These are phyloP conservation scores for Leuciscus idus DNA, from an alignment of 2,113 vertebrate genomes.

Conservation along the genomic window DNA sequence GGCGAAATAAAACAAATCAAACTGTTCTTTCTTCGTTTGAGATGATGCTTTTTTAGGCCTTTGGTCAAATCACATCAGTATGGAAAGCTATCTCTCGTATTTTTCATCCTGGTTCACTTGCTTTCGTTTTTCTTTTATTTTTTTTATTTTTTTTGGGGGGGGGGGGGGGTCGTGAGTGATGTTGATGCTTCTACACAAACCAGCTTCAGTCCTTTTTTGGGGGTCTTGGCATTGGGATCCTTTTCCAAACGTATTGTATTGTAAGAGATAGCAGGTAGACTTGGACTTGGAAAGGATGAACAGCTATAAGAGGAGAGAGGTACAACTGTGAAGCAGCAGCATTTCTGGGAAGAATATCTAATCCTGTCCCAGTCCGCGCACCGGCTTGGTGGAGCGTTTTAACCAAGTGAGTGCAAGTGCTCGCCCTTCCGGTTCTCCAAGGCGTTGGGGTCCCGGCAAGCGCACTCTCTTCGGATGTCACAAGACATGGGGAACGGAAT, in stretches of 20 bases:
- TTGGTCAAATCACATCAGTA: conserved; percentile 17
- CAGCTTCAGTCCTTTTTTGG: conserved; percentile 2
- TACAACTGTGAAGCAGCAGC: conserved; percentile 83
- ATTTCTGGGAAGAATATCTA: conserved; percentile 79
- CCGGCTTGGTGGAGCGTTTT: conserved; percentile 73
- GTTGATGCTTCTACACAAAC: not conserved
- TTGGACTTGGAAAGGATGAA: conserved; percentile 82
- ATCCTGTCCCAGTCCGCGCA: conserved; percentile 71
- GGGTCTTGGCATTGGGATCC: conserved; percentile 45
- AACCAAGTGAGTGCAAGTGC: conserved; percentile 83
- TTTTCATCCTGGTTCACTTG: conserved; percentile 73
- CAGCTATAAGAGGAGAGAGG: conserved; percentile 76
- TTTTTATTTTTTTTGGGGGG: conserved; percentile 31
- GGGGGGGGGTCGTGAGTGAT: not conserved
- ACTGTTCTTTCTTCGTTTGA: not conserved
- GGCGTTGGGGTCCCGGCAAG: conserved; percentile 91
- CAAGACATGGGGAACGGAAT: conserved; percentile 96
- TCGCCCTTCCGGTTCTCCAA: conserved; percentile 87
- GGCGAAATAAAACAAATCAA: not conserved
- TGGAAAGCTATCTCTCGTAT: conserved; percentile 65
- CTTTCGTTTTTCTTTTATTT: conserved; percentile 57
- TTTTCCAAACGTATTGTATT: conserved; percentile 58
- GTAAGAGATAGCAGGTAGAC: conserved; percentile 78
- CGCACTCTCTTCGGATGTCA: conserved; percentile 89
- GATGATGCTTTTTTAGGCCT: not conserved